A percentile compares a stretch with the other conserved stretches of the same genome.
Conservation (phyloP, 2,888 invertebrate species). For the Drosophila nr. perissopoda region DNA sequence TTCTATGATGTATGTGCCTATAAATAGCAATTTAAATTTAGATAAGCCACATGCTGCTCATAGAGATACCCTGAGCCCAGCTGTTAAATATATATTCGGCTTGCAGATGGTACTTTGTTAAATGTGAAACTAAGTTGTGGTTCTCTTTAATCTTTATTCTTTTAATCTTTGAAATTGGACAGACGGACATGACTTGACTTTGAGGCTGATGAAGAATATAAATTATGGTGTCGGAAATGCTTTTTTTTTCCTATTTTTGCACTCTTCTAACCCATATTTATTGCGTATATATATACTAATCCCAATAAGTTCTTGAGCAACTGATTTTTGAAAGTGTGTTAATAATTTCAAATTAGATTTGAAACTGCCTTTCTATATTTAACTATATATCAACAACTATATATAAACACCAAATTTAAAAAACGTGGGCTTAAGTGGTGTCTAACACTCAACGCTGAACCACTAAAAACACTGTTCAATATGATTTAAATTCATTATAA, state of each 20-base stretch:
- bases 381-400: neutral
- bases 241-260: neutral
- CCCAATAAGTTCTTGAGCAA: neutral
- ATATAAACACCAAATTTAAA: neutral
- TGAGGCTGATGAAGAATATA: neutral
- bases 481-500: neutral
- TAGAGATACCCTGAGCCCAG: neutral
- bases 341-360: neutral
- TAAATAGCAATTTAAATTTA: neutral
- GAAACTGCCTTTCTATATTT: neutral
- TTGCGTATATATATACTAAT: neutral
- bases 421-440: neutral
- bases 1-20: neutral
- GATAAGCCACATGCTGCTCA: neutral
- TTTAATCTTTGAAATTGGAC: neutral
- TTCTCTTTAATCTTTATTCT: too few relatives aligned
- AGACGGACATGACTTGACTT: neutral
- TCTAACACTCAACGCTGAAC: neutral
- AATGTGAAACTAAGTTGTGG: neutral
- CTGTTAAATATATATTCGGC: neutral
- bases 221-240: neutral
- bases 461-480: neutral
- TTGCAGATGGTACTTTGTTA: neutral
- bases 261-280: neutral
- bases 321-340: neutral